Base-by-base conservation (phyloP, 1,140 invertebrate species). In the Atta colombica region DNA sequence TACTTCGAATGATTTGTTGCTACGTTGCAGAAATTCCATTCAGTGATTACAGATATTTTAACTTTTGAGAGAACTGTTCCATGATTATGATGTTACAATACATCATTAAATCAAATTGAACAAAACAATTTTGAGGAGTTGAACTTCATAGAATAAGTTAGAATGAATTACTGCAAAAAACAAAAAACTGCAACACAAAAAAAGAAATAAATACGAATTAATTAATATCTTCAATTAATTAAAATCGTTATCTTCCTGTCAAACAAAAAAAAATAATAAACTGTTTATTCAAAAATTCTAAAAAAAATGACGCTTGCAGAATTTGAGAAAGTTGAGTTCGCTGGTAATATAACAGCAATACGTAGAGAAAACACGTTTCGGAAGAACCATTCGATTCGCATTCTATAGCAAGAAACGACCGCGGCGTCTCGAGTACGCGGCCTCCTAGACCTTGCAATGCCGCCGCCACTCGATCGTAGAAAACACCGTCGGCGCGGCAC, bases 361-460 rank as follows among this genome's bases (percentile, higher is more conserved):
- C 10, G 25, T 16, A 14, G 12, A 78, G 10, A n/a, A 35, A 28
- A 16, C 12, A n/a, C 5, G 12, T 66, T n/a, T 77, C 4, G 4
- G 14, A 31, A 53, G n/a, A 25, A 12, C 25, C 66, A 63, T 16
- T 63, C n/a, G 16, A 25, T 77, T 77, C 39, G 55, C 31, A 8
- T 7, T 49, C 58, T 3, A 25, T 12, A 5, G 8, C 28, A 69
- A 88, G 51, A 72, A 89, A 85, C 66, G 55, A 58, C 39, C 16
- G 31, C 28, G 35, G 55, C 18, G 68, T 82, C 66, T 82, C 80
- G 65, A 58, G 72, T 35, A 63, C 93, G 93, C 92, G 93, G 93
- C 93, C 94, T 93, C 91, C 91, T 94, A 96, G 95, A 96, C 95
- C 95, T 96, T 96, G 96, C 96, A 96, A 96, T 96, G 95, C 95